phyloP scores from a whole-genome alignment of 2,888 invertebrate species.

The Epinotia nisella region DNA sequence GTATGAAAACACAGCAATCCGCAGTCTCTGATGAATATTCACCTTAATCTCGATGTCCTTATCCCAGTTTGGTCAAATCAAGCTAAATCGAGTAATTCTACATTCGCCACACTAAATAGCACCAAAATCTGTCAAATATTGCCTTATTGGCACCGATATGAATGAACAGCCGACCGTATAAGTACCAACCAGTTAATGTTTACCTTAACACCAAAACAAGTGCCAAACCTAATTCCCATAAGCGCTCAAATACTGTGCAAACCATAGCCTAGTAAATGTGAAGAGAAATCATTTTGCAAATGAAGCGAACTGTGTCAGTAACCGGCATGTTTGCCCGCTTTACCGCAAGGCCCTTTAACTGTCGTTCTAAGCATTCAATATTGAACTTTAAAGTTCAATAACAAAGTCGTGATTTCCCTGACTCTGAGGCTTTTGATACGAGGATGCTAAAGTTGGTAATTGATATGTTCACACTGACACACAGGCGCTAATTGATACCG shows the following conservation, averaged over 20 bases:
- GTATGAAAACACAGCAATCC: too few species aligned
- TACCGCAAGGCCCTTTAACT: not conserved
- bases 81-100: not conserved
- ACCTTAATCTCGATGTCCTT: not conserved
- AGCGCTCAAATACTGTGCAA: not conserved
- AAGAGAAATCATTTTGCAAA: constrained; percentile 7
- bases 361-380: not conserved
- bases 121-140: constrained; percentile 5
- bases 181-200: not conserved
- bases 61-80: not conserved
- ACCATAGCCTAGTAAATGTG: not conserved
- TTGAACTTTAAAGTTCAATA: not conserved
- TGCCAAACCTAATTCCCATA: constrained; percentile 2
- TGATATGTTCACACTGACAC: constrained; percentile 18
- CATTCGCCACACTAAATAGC: not conserved
- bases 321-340: not conserved
- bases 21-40: not conserved
- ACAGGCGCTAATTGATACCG: constrained; percentile 28
- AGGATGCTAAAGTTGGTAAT: not conserved
- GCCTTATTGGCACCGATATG: not conserved
- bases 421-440: not conserved
- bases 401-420: not conserved
- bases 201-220: constrained; percentile 19
- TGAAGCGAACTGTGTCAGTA: constrained; percentile 11
- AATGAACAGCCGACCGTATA: not conserved